Conservation (phyloP, 2,888 invertebrate genomes). For the Cyaniris semiargus region DNA sequence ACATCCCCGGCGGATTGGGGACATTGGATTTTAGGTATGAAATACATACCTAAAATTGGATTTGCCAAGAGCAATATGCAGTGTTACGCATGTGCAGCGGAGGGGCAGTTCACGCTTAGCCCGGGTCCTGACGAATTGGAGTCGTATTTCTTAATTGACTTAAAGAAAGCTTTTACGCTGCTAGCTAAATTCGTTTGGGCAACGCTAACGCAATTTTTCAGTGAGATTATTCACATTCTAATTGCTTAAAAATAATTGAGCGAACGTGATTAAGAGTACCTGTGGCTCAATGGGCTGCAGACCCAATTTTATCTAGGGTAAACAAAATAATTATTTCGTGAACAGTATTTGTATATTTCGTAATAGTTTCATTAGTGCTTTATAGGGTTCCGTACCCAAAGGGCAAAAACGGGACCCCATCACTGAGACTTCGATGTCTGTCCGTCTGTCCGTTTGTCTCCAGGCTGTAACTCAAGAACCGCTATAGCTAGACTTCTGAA, state of each 20-base stretch:
- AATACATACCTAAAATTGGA: background rate
- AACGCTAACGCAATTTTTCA: background rate
- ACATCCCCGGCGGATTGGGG: no score
- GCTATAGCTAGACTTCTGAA: no score
- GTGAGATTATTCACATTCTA: background rate
- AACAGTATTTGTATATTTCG: no score
- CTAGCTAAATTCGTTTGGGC: background rate
- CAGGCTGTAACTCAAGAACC: no score
- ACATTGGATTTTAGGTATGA: background rate
- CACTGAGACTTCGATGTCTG: no score
- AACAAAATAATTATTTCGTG: no score
- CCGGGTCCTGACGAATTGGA: background rate
- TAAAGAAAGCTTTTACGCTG: constrained; percentile 11
- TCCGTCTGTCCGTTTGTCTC: no score
- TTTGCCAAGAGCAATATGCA: background rate
- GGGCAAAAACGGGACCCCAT: no score
- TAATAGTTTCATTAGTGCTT: no score
- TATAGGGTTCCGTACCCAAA: no score
- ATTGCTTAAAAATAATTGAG: background rate
- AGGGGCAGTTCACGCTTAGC: background rate
- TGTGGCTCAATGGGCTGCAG: background rate
- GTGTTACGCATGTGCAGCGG: constrained; percentile 1
- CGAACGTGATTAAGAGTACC: background rate
- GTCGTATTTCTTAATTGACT: constrained; percentile 22
- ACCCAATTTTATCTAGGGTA: no score